Conservation (phyloP, 1,140 invertebrate species). For the Drosophila cardini region DNA sequence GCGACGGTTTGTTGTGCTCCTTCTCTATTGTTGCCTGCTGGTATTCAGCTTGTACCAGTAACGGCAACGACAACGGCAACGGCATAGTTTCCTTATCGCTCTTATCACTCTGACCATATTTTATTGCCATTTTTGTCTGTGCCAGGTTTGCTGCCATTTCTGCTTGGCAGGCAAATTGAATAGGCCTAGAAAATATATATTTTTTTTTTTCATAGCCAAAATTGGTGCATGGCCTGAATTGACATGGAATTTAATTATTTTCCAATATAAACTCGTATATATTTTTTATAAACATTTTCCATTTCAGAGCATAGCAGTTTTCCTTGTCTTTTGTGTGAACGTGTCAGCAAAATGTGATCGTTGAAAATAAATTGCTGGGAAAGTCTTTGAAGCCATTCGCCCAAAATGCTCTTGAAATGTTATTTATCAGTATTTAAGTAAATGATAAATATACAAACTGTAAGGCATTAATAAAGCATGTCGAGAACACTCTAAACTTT, state of each 20-base stretch:
- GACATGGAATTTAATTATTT: slow-evolving; percentile 54
- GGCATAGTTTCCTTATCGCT: slow-evolving; percentile 59
- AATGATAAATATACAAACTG: background rate
- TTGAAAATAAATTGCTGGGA: slow-evolving; percentile 26
- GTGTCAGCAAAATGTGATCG: slow-evolving; percentile 26
- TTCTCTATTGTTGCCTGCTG: slow-evolving; percentile 20
- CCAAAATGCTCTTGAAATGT: slow-evolving; percentile 12
- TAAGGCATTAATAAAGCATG: background rate
- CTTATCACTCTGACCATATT: slow-evolving; percentile 64
- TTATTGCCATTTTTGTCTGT: slow-evolving; percentile 40
- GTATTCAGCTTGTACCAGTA: slow-evolving; percentile 12
- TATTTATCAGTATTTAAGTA: slow-evolving; percentile 15
- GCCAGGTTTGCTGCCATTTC: slow-evolving; percentile 35
- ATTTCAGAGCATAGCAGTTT: background rate
- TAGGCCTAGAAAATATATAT: slow-evolving; percentile 9
- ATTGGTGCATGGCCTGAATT: slow-evolving; percentile 26
- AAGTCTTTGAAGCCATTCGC: background rate
- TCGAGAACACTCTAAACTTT: background rate
- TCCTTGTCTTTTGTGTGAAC: background rate
- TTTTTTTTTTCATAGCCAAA: slow-evolving; percentile 17
- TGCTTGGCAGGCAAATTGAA: slow-evolving; percentile 68
- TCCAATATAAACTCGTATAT: slow-evolving; percentile 15
- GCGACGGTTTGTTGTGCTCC: slow-evolving; percentile 39
- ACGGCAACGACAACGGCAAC: slow-evolving; percentile 10
- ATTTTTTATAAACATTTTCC: slow-evolving; percentile 31